Base-by-base conservation (phyloP, 2,797 vertebrate genomes). In the Peromyscus aztecus region DNA sequence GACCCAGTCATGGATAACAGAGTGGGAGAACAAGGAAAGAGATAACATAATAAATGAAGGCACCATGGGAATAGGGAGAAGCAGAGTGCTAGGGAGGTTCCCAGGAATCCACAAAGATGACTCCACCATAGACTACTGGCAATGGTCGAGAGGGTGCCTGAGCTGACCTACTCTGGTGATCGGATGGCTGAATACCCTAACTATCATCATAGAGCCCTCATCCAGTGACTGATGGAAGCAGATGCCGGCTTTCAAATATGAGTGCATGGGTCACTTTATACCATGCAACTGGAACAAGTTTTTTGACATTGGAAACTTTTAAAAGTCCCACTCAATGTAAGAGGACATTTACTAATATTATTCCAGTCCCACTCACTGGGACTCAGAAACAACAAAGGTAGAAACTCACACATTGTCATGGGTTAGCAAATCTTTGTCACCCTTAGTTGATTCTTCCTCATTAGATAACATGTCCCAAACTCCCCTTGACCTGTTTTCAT, bases 391-490 rank as follows among this genome's bases (percentile, higher is more conserved):
- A 89, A 9, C 7, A 49, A 84, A 95, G 17, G 37, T n/a, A 7
- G n/a, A 92, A 75, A 93, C 29, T n/a, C 17, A 43, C 4, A 92
- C 10, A 67, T 19, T 73, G 23, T 71, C 19, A 37, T 8, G 43
- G 7, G 82, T 89, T 24, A 87, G 40, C 23, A 80, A 80, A 90
- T 21, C 34, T 91, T 49, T 4, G 49, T 34, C 34, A 4, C 85
- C 31, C 13, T 69, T 93, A 61, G 73, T 94, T 80, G 89, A 90
- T 82, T 87, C 61, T 75, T 96, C 46, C 43, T 76, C 78, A 63
- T 4, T 49, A 76, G 11, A 69, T n/a, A 84, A 40, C 6, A 52
- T 31, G 65, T 31, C 19, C 43, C 49, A 81, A 92, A 63, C 34
- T 55, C 69, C 11, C 14, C 52, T 46, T 69, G 31, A 75, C 6